Conservation (phyloP, 2,888 invertebrate species). For the Tetheella fluctuosa region DNA sequence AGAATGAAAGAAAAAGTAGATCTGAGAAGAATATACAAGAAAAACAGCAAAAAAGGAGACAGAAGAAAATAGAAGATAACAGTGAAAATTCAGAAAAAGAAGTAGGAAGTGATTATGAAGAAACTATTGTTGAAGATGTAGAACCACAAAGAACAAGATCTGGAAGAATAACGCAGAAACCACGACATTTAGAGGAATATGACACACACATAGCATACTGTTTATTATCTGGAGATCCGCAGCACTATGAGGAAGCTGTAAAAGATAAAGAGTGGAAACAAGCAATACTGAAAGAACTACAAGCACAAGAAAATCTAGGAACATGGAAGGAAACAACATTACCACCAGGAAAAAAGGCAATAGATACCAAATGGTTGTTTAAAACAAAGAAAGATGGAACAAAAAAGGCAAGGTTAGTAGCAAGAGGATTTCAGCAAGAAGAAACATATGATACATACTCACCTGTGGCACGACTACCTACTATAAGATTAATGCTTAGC, state of each 20-base stretch:
- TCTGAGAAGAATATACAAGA: too few species aligned
- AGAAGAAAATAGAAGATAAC: too few species aligned
- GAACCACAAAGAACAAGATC: too few species aligned
- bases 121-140: too few species aligned
- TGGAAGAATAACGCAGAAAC: too few species aligned
- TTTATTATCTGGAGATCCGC: neutral
- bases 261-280: slow-evolving; percentile 16
- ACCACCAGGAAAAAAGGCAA: slow-evolving; percentile 18
- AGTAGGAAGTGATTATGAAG: too few species aligned
- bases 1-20: too few species aligned
- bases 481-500: slow-evolving; percentile 17
- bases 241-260: slow-evolving; percentile 18
- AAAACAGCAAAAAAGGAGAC: too few species aligned
- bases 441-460: slow-evolving; percentile 13
- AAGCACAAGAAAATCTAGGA: slow-evolving; percentile 14
- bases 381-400: slow-evolving; percentile 26
- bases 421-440: slow-evolving; percentile 22
- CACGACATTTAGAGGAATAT: too few species aligned
- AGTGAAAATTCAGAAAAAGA: too few species aligned
- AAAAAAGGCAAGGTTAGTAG: slow-evolving; percentile 33
- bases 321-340: slow-evolving; percentile 17
- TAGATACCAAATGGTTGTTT: slow-evolving; percentile 33
- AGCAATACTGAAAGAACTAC: slow-evolving; percentile 17
- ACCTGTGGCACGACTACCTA: slow-evolving; percentile 17
- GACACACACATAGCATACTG: slow-evolving; percentile 9